A percentile compares a stretch with the other conserved stretches of the same genome.
Conservation (phyloP, 1,140 invertebrate genomes). For the Sogatella furcifera region DNA sequence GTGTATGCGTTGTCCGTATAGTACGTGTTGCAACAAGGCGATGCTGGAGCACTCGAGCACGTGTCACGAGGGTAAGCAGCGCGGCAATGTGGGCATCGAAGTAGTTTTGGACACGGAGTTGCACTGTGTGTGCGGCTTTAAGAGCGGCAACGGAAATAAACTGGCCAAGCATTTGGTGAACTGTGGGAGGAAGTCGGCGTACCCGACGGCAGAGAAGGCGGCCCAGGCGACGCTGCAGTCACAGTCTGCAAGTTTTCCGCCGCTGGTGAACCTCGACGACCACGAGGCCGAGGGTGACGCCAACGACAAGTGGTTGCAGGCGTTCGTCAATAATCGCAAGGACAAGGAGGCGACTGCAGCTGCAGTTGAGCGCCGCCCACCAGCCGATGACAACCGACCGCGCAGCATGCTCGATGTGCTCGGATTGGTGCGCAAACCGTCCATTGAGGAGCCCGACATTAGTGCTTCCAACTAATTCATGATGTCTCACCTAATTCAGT, state of each 20-base stretch:
- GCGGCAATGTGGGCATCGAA: slow-evolving; percentile 12
- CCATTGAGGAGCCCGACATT: not conserved
- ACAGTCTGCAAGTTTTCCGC: slow-evolving; percentile 20
- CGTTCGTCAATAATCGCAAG: slow-evolving; percentile 13
- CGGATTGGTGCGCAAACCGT: slow-evolving; percentile 18
- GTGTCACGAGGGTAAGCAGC: slow-evolving; percentile 13
- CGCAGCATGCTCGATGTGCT: slow-evolving; percentile 22
- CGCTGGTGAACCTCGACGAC: slow-evolving; percentile 19
- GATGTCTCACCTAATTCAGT: no score
- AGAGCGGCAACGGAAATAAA: slow-evolving; percentile 47
- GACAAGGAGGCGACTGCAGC: not conserved
- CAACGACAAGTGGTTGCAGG: slow-evolving; percentile 16
- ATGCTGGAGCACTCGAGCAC: slow-evolving; percentile 53
- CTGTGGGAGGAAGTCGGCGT: slow-evolving; percentile 49
- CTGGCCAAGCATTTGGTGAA: slow-evolving; percentile 46
- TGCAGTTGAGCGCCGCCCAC: not conserved
- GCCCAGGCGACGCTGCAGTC: slow-evolving; percentile 9
- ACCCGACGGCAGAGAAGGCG: slow-evolving; percentile 37
- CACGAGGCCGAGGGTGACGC: slow-evolving; percentile 11
- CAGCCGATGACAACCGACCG: not conserved
- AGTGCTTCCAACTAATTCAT: not conserved
- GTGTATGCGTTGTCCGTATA: slow-evolving; percentile 63
- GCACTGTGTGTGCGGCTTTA: slow-evolving; percentile 64
- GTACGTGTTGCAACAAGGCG: slow-evolving; percentile 61
- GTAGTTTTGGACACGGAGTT: slow-evolving; percentile 36